These are phyloP conservation scores for Platypus cylindrus DNA, from an alignment of 2,888 invertebrate species.

Conservation along the genomic window DNA sequence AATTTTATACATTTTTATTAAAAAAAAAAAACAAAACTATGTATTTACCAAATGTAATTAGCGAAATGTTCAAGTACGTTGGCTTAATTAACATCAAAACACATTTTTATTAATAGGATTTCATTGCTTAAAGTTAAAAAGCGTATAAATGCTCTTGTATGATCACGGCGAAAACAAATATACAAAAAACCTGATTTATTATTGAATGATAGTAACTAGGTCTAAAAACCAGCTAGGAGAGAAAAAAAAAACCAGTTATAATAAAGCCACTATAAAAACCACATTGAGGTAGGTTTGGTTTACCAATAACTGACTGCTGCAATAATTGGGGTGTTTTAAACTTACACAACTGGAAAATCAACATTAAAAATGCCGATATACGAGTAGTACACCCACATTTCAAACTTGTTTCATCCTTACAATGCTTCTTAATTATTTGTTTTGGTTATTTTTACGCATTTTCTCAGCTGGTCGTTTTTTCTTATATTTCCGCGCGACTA, in stretches of 20 bases:
- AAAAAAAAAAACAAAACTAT: slow-evolving; percentile 4
- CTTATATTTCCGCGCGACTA: slow-evolving; percentile 5
- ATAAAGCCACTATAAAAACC: slow-evolving; percentile 28
- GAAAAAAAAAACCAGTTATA: slow-evolving; percentile 26
- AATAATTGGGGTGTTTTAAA: slow-evolving; percentile 24
- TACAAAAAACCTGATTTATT: slow-evolving; percentile 26
- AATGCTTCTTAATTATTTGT: slow-evolving; percentile 14
- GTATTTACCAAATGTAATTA: slow-evolving; percentile 4
- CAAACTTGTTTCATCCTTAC: slow-evolving; percentile 14
- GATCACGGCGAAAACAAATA: slow-evolving; percentile 12
- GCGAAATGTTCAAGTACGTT: slow-evolving; percentile 5
- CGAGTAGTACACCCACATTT: slow-evolving; percentile 14
- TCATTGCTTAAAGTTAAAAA: too few species aligned
- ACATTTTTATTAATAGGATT: background rate
- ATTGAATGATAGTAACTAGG: slow-evolving; percentile 28
- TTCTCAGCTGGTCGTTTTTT: slow-evolving; percentile 9
- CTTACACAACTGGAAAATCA: slow-evolving; percentile 25
- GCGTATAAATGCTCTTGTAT: slow-evolving; percentile 9
- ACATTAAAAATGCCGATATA: slow-evolving; percentile 15
- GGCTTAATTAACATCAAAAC: slow-evolving; percentile 6
- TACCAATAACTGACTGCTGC: slow-evolving; percentile 25
- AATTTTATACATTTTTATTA: slow-evolving; percentile 1
- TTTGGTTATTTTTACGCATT: slow-evolving; percentile 11
- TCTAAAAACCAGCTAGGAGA: slow-evolving; percentile 26
- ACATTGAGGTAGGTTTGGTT: slow-evolving; percentile 28